Evolutionary conservation across 2,797 vertebrate species (phyloP), one percentile per base, ranked within the genome.

Genomic region (Danio choprae): DNA sequence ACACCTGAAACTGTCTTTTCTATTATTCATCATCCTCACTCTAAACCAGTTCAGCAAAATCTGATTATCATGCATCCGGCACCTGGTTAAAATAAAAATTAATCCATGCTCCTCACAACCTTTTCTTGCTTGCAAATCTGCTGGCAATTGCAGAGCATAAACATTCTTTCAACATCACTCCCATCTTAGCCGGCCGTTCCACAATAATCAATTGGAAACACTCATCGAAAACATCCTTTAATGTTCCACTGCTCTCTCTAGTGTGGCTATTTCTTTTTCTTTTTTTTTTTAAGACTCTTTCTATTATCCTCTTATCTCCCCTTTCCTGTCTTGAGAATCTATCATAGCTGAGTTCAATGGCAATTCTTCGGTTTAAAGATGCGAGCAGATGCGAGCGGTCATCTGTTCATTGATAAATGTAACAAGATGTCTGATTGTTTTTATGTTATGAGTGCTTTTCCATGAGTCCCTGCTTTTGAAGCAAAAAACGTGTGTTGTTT

Each of bases 181-280:
- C 55, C 12, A 56, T 81, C 81, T 73, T 74, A 44, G 68, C 41
- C 18, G 84, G 83, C 82, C 85, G 84, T 80, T 84, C 84, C 86
- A 86, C 85, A 74, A 40, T 87, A 90, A 92, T 93, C 90, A 84
- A 92, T 93, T 92, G 70, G 88, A 29, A 83, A 84, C 90, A 85
- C 81, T 89, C 83, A 86, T 84, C 86, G 91, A 88, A 90, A 88
- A 89, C 87, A 88, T 83, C 85, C 90, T 91, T 89, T 89, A 91
- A 92, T 91, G 90, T 91, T 88, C 70, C 87, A 73, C 68, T 43
- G 63, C 84, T 88, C 89, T 87, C 88, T 91, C 84, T 90, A 18
- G 29, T 74, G 43, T 51, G 43, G 10, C 43, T 12, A 62, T 53
- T 44, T 7, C 38, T 18, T 6, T 38, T 44, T n/a, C n/a, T n/a